Evolutionary conservation across 1,140 invertebrate species (phyloP).

Genomic region (Tetramorium parvispinum): DNA sequence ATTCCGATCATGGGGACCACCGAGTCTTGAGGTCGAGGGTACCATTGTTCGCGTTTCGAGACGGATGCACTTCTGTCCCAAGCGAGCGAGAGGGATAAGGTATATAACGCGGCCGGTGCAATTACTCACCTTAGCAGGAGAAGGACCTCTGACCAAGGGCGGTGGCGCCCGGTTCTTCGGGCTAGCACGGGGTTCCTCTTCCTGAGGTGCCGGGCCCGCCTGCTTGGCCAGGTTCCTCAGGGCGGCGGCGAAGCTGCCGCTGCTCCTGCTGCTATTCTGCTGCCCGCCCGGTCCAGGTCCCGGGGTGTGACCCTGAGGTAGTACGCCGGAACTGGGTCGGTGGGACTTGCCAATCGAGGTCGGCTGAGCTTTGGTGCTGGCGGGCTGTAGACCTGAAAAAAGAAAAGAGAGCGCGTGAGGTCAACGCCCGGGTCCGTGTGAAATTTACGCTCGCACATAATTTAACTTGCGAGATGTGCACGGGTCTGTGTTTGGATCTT

Average conservation of each 20-base stretch:
- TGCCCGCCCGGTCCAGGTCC: conserved; percentile 85
- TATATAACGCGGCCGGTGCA: background rate
- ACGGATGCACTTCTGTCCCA: conserved; percentile 28
- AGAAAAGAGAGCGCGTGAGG: conserved; percentile 61
- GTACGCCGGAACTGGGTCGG: conserved; percentile 82
- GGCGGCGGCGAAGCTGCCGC: conserved; percentile 90
- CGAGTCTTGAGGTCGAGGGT: conserved; percentile 31
- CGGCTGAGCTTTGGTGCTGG: conserved; percentile 82
- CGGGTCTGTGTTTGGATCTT: background rate
- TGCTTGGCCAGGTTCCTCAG: conserved; percentile 93
- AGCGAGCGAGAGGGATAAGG: conserved; percentile 14
- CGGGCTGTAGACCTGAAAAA: conserved; percentile 83
- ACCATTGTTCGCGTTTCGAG: conserved; percentile 27
- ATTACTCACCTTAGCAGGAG: conserved; percentile 83
- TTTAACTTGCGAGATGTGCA: background rate
- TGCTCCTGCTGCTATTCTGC: conserved; percentile 84
- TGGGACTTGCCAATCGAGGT: conserved; percentile 83
- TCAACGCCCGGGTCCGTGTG: conserved; percentile 23
- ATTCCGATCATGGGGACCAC: conserved; percentile 52
- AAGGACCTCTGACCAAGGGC: conserved; percentile 83
- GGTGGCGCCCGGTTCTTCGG: conserved; percentile 84
- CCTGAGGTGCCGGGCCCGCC: conserved; percentile 87
- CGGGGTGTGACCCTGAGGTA: conserved; percentile 85
- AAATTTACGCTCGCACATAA: conserved; percentile 26
- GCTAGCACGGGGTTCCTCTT: conserved; percentile 83